A percentile compares a stretch with the other conserved stretches of the same genome.
Evolutionary conservation across 2,113 vertebrate genomes (phyloP).

Genomic region (Myotis yumanensis): DNA sequence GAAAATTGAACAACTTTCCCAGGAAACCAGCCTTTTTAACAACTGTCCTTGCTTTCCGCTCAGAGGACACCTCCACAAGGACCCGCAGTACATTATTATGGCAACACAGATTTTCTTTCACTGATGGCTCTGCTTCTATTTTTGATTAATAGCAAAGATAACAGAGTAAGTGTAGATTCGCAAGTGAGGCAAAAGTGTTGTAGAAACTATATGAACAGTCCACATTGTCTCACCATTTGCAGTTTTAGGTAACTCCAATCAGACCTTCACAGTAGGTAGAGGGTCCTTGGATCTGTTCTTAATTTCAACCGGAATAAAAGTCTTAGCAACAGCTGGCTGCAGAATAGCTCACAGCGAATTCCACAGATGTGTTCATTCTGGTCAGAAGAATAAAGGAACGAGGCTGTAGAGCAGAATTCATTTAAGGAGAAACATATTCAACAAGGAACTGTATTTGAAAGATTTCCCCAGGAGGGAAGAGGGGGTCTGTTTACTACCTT

Average conservation of each 20-base stretch:
- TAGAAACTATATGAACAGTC: constrained; percentile 11
- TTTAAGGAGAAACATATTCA: constrained; percentile 77
- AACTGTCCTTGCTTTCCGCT: constrained; percentile 62
- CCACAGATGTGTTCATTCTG: constrained; percentile 80
- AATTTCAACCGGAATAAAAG: constrained; percentile 80
- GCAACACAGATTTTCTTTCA: constrained; percentile 37
- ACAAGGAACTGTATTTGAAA: constrained; percentile 57
- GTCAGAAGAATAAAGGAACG: constrained; percentile 73
- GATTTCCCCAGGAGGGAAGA: constrained; percentile 24
- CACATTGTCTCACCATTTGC: constrained; percentile 72
- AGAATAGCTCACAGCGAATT: constrained; percentile 72
- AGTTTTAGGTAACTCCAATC: constrained; percentile 79
- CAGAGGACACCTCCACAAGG: not conserved
- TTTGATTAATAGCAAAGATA: not conserved
- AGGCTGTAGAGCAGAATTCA: constrained; percentile 71
- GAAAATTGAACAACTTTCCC: constrained; percentile 63
- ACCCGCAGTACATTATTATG: constrained; percentile 48
- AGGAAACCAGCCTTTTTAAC: constrained; percentile 46
- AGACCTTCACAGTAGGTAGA: constrained; percentile 83
- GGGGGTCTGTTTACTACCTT: not conserved
- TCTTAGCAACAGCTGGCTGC: constrained; percentile 81
- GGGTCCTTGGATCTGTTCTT: constrained; percentile 82
- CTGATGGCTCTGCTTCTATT: not conserved
- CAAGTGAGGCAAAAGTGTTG: not conserved
- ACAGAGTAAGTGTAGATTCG: not conserved